phyloP scores from a whole-genome alignment of 2,113 vertebrate genomes.

The Ophthalmolycus amberensis region DNA sequence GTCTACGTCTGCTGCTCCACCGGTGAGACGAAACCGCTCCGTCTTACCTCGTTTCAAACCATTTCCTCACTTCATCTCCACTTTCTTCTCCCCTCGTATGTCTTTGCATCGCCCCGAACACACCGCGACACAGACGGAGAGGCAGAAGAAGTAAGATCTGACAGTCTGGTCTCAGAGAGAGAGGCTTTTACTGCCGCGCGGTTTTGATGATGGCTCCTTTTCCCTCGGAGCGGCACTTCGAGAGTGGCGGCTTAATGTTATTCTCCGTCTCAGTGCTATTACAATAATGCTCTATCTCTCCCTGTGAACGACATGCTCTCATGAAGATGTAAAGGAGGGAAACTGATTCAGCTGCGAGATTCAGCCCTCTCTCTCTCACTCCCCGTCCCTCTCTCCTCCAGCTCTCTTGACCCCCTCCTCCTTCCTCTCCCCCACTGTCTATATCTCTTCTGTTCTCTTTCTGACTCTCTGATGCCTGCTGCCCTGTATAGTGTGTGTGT shows the following conservation, averaged over 20 bases:
- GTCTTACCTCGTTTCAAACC: background rate
- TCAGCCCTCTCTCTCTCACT: conserved; percentile 22
- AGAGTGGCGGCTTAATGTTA: conserved; percentile 62
- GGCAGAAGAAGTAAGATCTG: conserved; percentile 44
- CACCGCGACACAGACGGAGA: conserved; percentile 16
- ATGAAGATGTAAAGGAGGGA: conserved; percentile 37
- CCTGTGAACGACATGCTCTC: conserved; percentile 30
- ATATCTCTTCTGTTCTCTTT: conserved; percentile 48
- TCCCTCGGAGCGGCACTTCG: conserved; percentile 48
- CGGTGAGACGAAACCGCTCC: conserved; percentile 83
- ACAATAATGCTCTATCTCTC: conserved; percentile 50
- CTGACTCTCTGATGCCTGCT: conserved; percentile 81
- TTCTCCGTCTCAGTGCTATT: conserved; percentile 51
- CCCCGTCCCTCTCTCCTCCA: background rate
- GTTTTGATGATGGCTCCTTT: conserved; percentile 54
- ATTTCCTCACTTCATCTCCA: conserved; percentile 28
- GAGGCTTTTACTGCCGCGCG: conserved; percentile 37
- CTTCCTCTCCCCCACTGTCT: conserved; percentile 14
- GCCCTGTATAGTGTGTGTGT: conserved; percentile 77
- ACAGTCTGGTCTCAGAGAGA: conserved; percentile 45
- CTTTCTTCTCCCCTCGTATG: background rate
- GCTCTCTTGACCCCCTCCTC: conserved; percentile 39
- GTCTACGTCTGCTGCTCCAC: conserved; percentile 96
- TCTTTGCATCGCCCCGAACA: conserved; percentile 30
- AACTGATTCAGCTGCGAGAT: conserved; percentile 29